phyloP scores from a whole-genome alignment of 2,113 vertebrate genomes.

The Pseudorectes ferrugineus region DNA sequence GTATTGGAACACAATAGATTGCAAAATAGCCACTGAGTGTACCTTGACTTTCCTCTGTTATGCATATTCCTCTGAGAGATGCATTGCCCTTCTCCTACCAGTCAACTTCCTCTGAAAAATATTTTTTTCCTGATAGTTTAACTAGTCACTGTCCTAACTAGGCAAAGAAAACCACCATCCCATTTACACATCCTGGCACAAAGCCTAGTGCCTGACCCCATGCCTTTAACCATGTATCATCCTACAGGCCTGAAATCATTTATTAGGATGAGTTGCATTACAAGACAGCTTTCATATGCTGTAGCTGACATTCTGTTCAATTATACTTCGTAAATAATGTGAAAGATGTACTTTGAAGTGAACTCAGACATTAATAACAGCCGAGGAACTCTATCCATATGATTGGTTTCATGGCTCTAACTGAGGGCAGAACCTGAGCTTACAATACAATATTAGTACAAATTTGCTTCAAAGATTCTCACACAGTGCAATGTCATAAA shows the following conservation, averaged over 20 bases:
- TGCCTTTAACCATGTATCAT: background rate
- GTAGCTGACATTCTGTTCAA: background rate
- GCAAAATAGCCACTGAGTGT: background rate
- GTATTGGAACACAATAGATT: background rate
- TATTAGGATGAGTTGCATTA: background rate
- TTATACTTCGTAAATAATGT: background rate
- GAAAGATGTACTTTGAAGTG: background rate
- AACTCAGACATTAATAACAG: background rate
- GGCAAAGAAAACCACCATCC: background rate
- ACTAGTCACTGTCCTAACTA: background rate
- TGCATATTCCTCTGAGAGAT: background rate
- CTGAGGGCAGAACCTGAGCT: background rate
- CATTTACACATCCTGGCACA: background rate
- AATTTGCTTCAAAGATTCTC: background rate
- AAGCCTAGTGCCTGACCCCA: background rate
- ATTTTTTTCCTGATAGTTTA: background rate
- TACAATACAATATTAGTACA: background rate
- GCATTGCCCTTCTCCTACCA: background rate
- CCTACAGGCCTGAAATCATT: background rate
- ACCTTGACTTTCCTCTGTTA: background rate
- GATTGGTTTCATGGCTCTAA: background rate
- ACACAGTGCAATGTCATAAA: background rate
- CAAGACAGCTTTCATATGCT: background rate
- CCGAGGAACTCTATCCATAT: rapidly evolving
- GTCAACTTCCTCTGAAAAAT: background rate